Base-by-base conservation (phyloP, 2,797 vertebrate species). In the Masticophis lateralis region DNA sequence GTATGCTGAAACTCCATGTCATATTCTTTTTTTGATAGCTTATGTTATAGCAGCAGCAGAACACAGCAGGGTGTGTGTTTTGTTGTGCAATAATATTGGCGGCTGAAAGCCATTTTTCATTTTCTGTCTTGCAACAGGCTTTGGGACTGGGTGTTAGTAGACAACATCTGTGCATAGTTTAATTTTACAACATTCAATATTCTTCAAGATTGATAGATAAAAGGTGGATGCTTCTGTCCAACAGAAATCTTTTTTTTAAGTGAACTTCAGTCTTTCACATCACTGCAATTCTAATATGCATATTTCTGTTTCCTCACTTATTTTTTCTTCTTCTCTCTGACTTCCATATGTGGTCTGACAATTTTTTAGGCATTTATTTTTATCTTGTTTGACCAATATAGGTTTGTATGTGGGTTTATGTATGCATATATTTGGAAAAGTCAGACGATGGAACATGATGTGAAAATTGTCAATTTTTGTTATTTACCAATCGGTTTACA, bases 1-100 rank as follows among this genome's bases (percentile, higher is more conserved):
- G 96, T 96, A 96, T 96, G 97, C 96, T 94, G 95, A 90, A 95
- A 94, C 90, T 95, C 94, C 94, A 53, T 0, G 69, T 94, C 89
- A 92, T 93, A 6, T 57, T 92, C 93, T 95, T 95, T 32, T 92
- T 93, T 94, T 83, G 63, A 22, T 90, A 96, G 96, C 94, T 94
- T 92, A 95, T 0, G 16, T 95, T 91, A 88, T 91, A 94, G 95
- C 95, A 91, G 95, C 92, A 96, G 14, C 92, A 95, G 96, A 96
- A 93, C 94, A 90, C 90, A 94, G 94, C 94, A 95, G 95, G 93
- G 90, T 61, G 59, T 91, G 96, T 91, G 92, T 74, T 91, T 51
- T 7, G 90, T 97, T 97, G 95, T 28, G 69, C 96, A 97, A 93
- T 94, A 92, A 86, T 89, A 69, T 92, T 90, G 8, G 95, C 0